A percentile compares a stretch with the other conserved stretches of the same genome.
These are phyloP conservation scores for Theocolax elegans DNA, from an alignment of 1,140 invertebrate species.

Conservation along the genomic window DNA sequence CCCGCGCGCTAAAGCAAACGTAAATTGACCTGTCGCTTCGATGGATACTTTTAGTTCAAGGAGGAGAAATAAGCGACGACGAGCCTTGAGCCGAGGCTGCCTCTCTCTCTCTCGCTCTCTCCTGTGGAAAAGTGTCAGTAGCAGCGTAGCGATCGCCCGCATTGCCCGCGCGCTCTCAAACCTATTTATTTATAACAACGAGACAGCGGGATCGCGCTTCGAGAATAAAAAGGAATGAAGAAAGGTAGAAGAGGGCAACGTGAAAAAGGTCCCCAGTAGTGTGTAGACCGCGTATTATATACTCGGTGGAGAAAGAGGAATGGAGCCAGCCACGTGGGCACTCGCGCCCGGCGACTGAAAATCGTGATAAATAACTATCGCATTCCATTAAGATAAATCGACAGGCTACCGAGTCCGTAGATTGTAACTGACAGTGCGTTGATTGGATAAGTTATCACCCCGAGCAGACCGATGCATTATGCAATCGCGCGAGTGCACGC, in stretches of 20 bases:
- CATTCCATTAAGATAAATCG: constrained; percentile 66
- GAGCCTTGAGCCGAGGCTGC: background rate
- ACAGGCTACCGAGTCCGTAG: constrained; percentile 60
- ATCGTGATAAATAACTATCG: constrained; percentile 65
- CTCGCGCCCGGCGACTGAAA: constrained; percentile 58
- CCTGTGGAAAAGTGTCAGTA: constrained; percentile 14
- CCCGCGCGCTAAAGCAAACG: constrained; percentile 35
- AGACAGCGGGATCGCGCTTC: background rate
- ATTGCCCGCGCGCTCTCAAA: background rate
- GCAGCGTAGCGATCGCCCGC: constrained; percentile 16
- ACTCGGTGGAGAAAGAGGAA: too few relatives aligned
- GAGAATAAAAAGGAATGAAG: constrained; percentile 52
- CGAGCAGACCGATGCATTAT: constrained; percentile 57
- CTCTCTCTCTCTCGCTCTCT: background rate
- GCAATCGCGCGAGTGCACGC: constrained; percentile 52
- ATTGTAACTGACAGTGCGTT: constrained; percentile 64
- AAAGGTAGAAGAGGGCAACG: background rate
- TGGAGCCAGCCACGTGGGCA: too few relatives aligned
- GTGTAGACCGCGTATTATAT: too few relatives aligned
- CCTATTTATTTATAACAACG: constrained; percentile 51
- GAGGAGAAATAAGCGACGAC: constrained; percentile 21
- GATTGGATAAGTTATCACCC: constrained; percentile 65
- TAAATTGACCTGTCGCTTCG: constrained; percentile 54
- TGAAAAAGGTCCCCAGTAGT: too few relatives aligned
- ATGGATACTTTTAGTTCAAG: constrained; percentile 35